Base-by-base conservation (phyloP, 2,888 invertebrate species). In the Aradus depressus region DNA sequence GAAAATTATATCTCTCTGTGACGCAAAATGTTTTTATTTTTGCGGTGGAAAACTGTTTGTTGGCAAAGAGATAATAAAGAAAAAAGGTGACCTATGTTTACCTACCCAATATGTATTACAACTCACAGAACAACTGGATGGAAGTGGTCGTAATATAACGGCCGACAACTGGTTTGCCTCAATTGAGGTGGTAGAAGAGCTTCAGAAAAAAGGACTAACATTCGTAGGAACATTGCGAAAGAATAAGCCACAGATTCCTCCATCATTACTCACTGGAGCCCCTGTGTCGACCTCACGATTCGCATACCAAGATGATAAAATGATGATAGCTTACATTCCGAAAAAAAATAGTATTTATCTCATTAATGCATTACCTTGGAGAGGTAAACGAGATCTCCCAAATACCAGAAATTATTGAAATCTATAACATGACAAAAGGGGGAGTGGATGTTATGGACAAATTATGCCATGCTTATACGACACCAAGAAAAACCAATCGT, bases 91-190 rank as follows among this genome's bases (percentile, higher is more conserved):
- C 21, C 26, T 28, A 10, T 32, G 31, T 22, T 47, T 51, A 18
- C 35, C 51, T 45, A 45, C 51, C 3, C 51, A 51, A 19, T 51
- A 51, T 45, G 51, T 51, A 26, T 28, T 51, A 23, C 4, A 26
- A 23, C 45, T 51, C 23, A 51, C 45, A 23, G 45, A 51, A 25
- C 19, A 18, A 4, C 14, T 49, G 8, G 16, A 10, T 10, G 42
- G 28, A 3, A 44, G 21, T 18, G 22, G 19, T 16, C 4, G 43
- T 10, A 50, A 50, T 31, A 19, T 50, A 4, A 50, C 50, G 10
- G 50, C 31, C 5, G 50, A 44, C 26, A 50, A 50, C 14, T 31
- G 50, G 50, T 50, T 50, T n/a, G 28, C 31, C 12, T 50, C 50
- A 10, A 10, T 44, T 26, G 43, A 50, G 14, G 8, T 44, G 8